Conservation (phyloP, 2,888 invertebrate genomes). For the Tiphia femorata region DNA sequence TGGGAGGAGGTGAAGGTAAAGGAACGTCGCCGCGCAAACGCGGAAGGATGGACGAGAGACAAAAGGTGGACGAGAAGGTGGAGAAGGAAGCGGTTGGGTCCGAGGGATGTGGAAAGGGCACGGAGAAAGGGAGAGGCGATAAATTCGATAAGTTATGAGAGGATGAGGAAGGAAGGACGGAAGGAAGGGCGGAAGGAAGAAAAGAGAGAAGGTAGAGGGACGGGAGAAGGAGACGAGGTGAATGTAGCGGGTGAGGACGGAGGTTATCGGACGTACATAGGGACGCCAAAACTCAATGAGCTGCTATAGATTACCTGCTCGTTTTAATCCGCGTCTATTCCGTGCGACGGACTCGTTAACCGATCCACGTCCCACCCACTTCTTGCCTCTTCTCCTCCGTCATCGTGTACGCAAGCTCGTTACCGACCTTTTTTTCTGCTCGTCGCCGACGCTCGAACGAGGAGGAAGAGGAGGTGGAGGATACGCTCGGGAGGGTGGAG, state of each 20-base stretch:
- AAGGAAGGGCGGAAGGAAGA: neutral
- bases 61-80: neutral
- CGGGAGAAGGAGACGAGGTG: conserved; percentile 6
- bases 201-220: neutral
- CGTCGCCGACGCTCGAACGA: conserved; percentile 27
- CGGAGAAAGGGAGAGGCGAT: conserved; percentile 20
- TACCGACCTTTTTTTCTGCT: conserved; percentile 30
- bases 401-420: conserved; percentile 15
- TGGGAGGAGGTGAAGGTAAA: conserved; percentile 10
- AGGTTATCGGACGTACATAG: conserved; percentile 36
- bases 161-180: neutral
- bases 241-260: conserved; percentile 6
- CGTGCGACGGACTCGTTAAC: conserved; percentile 45
- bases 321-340: conserved; percentile 52
- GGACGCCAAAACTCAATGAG: conserved; percentile 62
- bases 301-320: conserved; percentile 62
- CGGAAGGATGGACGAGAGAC: neutral
- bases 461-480: no score
- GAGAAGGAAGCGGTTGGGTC: conserved; percentile 4
- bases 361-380: conserved; percentile 34
- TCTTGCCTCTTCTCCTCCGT: conserved; percentile 13
- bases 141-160: conserved; percentile 30
- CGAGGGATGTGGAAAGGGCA: conserved; percentile 5
- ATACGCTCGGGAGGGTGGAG: conserved; percentile 38
- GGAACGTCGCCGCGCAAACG: no score